A percentile compares a stretch with the other conserved stretches of the same genome.
Evolutionary conservation across 2,113 vertebrate species (phyloP).

Genomic region (Cyprinodon brontotheroides): DNA sequence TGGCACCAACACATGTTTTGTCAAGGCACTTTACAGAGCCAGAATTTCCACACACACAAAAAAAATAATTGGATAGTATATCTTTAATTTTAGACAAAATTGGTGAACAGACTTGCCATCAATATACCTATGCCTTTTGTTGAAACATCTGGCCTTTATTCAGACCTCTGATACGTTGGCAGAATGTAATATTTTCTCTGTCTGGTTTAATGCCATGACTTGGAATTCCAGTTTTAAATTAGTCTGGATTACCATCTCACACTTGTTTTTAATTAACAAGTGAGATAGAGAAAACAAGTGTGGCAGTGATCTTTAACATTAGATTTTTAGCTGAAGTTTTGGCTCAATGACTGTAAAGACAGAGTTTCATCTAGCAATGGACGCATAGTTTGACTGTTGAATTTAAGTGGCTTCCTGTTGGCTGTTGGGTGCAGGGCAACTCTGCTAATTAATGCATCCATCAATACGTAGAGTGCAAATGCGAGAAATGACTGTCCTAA

Average conservation of each 20-base stretch:
- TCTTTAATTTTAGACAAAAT: background rate
- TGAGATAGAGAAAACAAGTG: constrained; percentile 29
- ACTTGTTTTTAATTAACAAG: constrained; percentile 14
- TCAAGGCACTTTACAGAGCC: no score
- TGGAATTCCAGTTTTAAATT: constrained; percentile 12
- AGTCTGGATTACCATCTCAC: constrained; percentile 25
- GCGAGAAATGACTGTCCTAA: constrained; percentile 37
- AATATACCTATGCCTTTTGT: background rate
- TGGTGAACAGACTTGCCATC: background rate
- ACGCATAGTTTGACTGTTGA: constrained; percentile 36
- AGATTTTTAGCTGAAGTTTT: constrained; percentile 18
- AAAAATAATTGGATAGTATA: background rate
- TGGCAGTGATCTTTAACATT: constrained; percentile 28
- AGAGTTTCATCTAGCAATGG: constrained; percentile 32
- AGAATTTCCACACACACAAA: no score
- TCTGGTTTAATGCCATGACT: background rate
- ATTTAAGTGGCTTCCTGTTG: constrained; percentile 39
- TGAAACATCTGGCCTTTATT: background rate
- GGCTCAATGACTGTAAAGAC: constrained; percentile 12
- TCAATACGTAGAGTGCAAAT: constrained; percentile 25
- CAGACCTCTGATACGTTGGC: background rate
- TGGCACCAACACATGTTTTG: no score
- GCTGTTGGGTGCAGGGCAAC: constrained; percentile 33
- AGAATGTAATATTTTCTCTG: background rate
- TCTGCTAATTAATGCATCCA: constrained; percentile 57